Conservation (phyloP, 2,888 invertebrate genomes). For the Drosophila cognata region DNA sequence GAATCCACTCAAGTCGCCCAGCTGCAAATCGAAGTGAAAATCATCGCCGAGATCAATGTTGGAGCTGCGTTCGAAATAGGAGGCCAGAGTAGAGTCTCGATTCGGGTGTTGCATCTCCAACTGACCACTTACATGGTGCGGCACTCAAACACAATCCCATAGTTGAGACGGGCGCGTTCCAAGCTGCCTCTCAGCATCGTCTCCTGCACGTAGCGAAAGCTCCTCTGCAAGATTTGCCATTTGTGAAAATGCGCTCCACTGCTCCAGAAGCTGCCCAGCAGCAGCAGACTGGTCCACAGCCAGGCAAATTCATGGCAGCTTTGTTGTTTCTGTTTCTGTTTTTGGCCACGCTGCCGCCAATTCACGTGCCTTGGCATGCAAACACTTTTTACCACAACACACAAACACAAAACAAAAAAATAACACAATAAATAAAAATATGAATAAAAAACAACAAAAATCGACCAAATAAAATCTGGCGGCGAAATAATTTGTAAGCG, state of each 20-base stretch:
- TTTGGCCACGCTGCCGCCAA: constrained; percentile 34
- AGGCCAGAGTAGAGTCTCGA: background rate
- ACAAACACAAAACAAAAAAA: constrained; percentile 3
- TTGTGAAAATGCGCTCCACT: constrained; percentile 54
- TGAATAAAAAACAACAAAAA: background rate
- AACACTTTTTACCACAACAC: constrained; percentile 11
- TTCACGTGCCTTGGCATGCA: constrained; percentile 55
- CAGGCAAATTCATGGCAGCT: constrained; percentile 12
- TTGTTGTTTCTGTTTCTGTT: constrained; percentile 11
- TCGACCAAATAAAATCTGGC: constrained; percentile 5
- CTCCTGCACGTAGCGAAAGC: constrained; percentile 78
- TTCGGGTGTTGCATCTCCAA: background rate
- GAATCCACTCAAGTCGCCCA: constrained; percentile 81
- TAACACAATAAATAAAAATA: background rate
- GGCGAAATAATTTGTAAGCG: background rate
- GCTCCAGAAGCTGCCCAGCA: constrained; percentile 33
- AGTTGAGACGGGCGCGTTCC: constrained; percentile 77
- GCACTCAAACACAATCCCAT: constrained; percentile 80
- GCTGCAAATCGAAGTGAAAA: constrained; percentile 75
- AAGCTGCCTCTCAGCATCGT: constrained; percentile 76
- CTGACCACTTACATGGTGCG: constrained; percentile 77
- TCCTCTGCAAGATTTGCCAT: constrained; percentile 65
- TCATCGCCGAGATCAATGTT: constrained; percentile 64
- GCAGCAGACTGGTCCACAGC: constrained; percentile 25
- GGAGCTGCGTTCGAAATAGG: constrained; percentile 52